Evolutionary conservation across 2,797 vertebrate species (phyloP), one percentile per base, ranked within the genome.

Genomic region (Prunella strophiata): DNA sequence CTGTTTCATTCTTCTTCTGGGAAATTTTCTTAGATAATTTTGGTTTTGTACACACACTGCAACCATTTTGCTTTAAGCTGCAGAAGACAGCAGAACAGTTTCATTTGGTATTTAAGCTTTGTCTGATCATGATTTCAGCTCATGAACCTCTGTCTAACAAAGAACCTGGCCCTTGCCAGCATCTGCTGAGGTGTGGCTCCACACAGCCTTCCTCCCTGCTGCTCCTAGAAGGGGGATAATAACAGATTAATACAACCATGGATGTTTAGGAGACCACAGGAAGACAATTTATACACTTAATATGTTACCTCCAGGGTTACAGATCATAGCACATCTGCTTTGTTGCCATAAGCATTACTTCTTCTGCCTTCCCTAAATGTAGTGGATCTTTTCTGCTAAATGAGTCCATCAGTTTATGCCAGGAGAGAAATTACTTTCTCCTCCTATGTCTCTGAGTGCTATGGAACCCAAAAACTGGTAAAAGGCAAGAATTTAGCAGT

Each of bases 251-350:
- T 80, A 47, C 30, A 73, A n/a, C 21, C 34, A 26, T 7, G 54
- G 36, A 55, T 81, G 73, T 59, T 91, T 78, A 87, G 80, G 63
- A 81, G n/a, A 66, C 51, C 32, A 29, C 77, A 51, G 77, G 50
- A 91, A 79, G 55, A 85, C 50, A 52, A 82, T 92, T 95, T 82
- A 76, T 54, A 84, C 73, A 70, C 25, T 45, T 81, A 79, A 40
- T 91, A 61, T 26, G n/a, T 66, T 88, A 59, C 80, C 62, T 91
- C 51, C 77, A 76, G 80, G 40, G 63, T 85, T 80, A 83, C 63
- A 77, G 87, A 76, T 73, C 66, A 77, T 88, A 16, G 15, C 66
- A 62, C 88, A 88, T 88, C 88, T 94, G 70, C 79, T 94, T 78
- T 83, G 51, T 65, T 76, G 71, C 61, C 71, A 23, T n/a, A 90